These are phyloP conservation scores for Florisuga fusca DNA, from an alignment of 2,797 vertebrate genomes.

Conservation along the genomic window DNA sequence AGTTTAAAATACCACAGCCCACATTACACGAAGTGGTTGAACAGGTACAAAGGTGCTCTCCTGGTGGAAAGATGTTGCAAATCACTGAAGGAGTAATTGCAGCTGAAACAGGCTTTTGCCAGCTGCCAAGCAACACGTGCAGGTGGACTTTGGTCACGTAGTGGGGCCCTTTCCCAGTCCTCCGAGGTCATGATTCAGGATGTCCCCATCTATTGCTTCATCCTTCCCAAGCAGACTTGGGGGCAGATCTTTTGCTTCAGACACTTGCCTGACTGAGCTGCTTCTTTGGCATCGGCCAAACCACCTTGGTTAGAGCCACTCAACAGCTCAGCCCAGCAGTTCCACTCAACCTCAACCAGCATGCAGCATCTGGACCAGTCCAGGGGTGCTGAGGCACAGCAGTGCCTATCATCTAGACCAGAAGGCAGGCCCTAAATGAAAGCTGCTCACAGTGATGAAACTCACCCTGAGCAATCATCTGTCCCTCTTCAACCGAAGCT, in stretches of 20 bases:
- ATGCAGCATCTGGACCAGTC: not conserved
- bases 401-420: not conserved
- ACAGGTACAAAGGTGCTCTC: constrained; percentile 23
- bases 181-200: not conserved
- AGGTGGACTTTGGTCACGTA: not conserved
- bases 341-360: not conserved
- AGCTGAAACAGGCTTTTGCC: not conserved
- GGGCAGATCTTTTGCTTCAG: not conserved
- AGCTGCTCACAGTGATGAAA: not conserved
- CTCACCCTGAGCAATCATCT: not conserved
- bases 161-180: not conserved
- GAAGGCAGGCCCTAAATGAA: not conserved
- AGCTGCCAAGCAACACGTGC: not conserved
- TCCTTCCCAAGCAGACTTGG: not conserved
- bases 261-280: not conserved
- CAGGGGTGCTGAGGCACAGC: not conserved
- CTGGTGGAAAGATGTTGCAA: constrained; percentile 3
- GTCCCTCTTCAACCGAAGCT: not conserved
- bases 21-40: not conserved
- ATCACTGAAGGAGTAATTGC: not conserved
- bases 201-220: not conserved
- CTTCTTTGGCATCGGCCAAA: not conserved
- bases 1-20: constrained; percentile 34
- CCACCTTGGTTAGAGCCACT: not conserved
- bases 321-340: not conserved